These are phyloP conservation scores for Zaprionus lachaisei DNA, from an alignment of 1,140 invertebrate genomes.

Conservation along the genomic window DNA sequence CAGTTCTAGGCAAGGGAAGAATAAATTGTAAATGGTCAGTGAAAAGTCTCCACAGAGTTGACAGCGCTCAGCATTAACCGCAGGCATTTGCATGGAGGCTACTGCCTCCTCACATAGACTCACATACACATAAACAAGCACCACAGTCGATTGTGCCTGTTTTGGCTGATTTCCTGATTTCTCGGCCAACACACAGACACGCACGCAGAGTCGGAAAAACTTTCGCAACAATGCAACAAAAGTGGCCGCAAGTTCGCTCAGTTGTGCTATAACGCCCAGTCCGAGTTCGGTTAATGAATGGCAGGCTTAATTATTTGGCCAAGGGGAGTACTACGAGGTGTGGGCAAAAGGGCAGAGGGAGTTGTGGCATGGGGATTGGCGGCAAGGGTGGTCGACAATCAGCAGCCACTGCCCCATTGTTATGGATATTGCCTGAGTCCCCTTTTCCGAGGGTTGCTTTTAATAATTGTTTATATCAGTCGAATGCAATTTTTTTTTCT, in stretches of 20 bases:
- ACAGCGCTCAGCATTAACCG: conserved; percentile 11
- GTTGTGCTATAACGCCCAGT: conserved; percentile 31
- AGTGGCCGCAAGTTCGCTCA: conserved; percentile 48
- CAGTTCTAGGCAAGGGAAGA: conserved; percentile 24
- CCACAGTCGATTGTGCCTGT: not conserved
- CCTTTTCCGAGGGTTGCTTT: conserved; percentile 61
- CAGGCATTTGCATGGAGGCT: conserved; percentile 27
- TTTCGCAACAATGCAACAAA: conserved; percentile 37
- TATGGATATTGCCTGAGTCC: conserved; percentile 39
- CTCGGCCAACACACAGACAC: not conserved
- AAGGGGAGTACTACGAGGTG: conserved; percentile 8
- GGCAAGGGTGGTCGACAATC: conserved; percentile 32
- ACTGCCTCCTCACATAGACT: no score
- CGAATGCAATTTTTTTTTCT: conserved; percentile 61
- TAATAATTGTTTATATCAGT: conserved; percentile 80
- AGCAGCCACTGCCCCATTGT: conserved; percentile 39
- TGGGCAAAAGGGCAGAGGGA: conserved; percentile 4
- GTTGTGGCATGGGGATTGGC: conserved; percentile 10
- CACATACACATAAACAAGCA: not conserved
- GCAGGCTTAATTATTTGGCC: conserved; percentile 61
- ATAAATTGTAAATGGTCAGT: conserved; percentile 20
- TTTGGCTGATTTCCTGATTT: not conserved
- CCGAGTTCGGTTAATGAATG: conserved; percentile 69
- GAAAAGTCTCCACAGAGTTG: conserved; percentile 4
- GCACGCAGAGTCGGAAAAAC: conserved; percentile 1